Evolutionary conservation across 2,113 vertebrate genomes (phyloP).

Genomic region (Channa argus): DNA sequence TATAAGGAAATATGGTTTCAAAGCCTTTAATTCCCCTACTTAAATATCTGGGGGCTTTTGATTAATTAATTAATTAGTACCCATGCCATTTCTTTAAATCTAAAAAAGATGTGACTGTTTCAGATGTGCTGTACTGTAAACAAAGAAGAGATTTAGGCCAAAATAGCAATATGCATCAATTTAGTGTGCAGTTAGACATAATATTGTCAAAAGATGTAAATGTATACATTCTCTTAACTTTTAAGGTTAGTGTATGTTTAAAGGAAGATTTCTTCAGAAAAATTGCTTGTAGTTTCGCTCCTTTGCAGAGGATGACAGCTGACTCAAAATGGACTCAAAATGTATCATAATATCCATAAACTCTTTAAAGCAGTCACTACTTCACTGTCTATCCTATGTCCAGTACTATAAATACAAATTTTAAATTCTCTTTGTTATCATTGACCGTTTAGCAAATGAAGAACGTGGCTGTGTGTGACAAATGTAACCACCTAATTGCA

Average conservation of each 20-base stretch:
- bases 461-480: not conserved
- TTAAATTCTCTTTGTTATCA: not conserved
- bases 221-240: not conserved
- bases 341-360: not conserved
- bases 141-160: conserved; percentile 5
- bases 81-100: conserved; percentile 12
- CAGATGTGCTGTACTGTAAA: conserved; percentile 6
- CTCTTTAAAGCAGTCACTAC: too few species aligned
- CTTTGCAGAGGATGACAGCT: not conserved
- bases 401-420: too few species aligned
- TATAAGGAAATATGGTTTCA: conserved; percentile 42
- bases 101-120: not conserved
- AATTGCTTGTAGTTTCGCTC: not conserved
- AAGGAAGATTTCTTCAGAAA: not conserved
- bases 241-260: not conserved
- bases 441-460: not conserved
- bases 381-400: not conserved
- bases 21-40: conserved; percentile 51
- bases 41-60: conserved; percentile 40
- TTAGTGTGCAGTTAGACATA: not conserved
- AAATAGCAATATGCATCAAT: not conserved
- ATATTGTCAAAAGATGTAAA: not conserved
- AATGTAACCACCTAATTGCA: not conserved
- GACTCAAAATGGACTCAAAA: not conserved
- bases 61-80: conserved; percentile 60